These are phyloP conservation scores for Acanthochromis polyacanthus DNA, from an alignment of 2,113 vertebrate genomes.

Conservation along the genomic window DNA sequence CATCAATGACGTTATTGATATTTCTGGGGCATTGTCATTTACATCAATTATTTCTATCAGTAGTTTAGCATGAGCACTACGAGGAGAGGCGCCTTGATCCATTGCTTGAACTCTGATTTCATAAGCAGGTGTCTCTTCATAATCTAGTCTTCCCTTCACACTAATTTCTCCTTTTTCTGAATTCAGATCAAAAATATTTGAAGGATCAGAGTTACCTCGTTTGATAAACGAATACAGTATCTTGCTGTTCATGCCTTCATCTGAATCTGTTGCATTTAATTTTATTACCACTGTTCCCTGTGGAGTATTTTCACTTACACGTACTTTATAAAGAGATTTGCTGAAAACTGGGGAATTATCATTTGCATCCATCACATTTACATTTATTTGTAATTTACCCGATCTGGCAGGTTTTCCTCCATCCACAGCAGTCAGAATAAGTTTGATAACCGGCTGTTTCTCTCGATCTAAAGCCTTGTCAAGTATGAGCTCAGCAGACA, in stretches of 20 bases:
- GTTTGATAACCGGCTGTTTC: constrained; percentile 49
- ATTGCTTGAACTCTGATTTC: constrained; percentile 70
- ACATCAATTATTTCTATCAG: constrained; percentile 88
- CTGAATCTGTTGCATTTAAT: constrained; percentile 75
- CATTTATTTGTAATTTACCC: constrained; percentile 44
- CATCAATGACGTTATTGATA: constrained; percentile 85
- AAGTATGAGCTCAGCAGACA: constrained; percentile 74
- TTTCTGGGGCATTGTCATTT: constrained; percentile 89
- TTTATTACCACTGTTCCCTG: constrained; percentile 41
- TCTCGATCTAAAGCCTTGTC: constrained; percentile 77
- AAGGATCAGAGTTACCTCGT: constrained; percentile 72
- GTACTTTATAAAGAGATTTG: constrained; percentile 67
- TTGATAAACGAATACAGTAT: constrained; percentile 78
- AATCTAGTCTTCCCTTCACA: constrained; percentile 78
- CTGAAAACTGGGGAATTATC: constrained; percentile 71
- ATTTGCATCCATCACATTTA: constrained; percentile 71
- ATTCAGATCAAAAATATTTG: constrained; percentile 81
- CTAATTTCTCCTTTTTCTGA: constrained; percentile 84
- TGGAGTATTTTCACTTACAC: constrained; percentile 56
- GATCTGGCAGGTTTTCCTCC: constrained; percentile 70
- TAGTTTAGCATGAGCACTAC: constrained; percentile 80
- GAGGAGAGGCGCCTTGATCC: constrained; percentile 61
- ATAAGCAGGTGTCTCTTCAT: constrained; percentile 79
- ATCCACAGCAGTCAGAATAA: constrained; percentile 71
- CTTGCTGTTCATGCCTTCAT: constrained; percentile 75